Base-by-base conservation (phyloP, 1,140 invertebrate species). In the Nixonia krombeini region DNA sequence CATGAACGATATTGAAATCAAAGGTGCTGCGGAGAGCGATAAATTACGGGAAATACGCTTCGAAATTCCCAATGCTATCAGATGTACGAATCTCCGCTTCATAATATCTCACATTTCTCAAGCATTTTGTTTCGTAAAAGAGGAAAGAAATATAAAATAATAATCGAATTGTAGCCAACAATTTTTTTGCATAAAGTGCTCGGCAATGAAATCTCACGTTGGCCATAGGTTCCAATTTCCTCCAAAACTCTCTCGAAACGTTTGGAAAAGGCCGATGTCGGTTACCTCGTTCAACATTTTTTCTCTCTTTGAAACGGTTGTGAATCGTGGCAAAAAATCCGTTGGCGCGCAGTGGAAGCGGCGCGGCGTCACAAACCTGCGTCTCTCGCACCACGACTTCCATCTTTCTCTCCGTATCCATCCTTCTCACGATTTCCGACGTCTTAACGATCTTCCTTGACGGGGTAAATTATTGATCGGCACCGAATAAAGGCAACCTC, bases 261-360 rank as follows among this genome's bases (percentile, higher is more conserved):
- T 64, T 57, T 46, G 5, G 12, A 50, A 37, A 45, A 49, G 28
- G 45, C 25, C 15, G 37, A 18, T 42, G 33, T 9, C 17, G 18
- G 29, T 45, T 50, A 58, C 50, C 53, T 53, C 45, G 44, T 50
- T 59, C 21, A 9, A 31, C 25, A 16, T 42, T 45, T 58, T 45
- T 38, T 49, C 33, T 37, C 15, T n/a, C 42, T 17, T 4, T 17
- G 4, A 57, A 47, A 18, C 18, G 44, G 42, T 35, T 23, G 51
- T 55, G 21, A 47, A 31, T 4, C 5, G 4, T 13, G 15, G 40
- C 23, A 21, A 58, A 66, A 68, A 73, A 58, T 73, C 56, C 67
- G 63, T 73, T 70, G 21, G 61, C 38, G 13, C 28, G 5, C 1
- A 33, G 42, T 41, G n/a, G 29, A 13, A 35, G 31, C 8, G 9